A percentile compares a stretch with the other conserved stretches of the same genome.
Conservation (phyloP, 2,888 invertebrate species). For the Formica aserva region DNA sequence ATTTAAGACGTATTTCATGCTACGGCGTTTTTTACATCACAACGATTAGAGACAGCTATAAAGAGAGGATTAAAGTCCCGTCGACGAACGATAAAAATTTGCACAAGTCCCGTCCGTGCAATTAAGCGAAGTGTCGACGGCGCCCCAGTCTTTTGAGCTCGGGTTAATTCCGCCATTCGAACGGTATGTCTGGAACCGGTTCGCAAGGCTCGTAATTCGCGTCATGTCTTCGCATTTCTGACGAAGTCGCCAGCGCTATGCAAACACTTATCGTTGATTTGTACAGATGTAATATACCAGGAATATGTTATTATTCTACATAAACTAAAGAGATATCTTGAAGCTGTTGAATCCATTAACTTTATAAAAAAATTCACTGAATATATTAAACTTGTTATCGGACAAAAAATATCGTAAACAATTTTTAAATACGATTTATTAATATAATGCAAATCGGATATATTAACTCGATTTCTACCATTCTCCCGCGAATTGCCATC, state of each 20-base stretch:
- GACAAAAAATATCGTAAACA: neutral
- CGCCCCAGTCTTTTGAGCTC: constrained; percentile 71
- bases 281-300: constrained; percentile 37
- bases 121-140: constrained; percentile 77
- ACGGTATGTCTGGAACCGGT: constrained; percentile 78
- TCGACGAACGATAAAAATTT: constrained; percentile 61
- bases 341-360: neutral
- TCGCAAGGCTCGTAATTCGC: constrained; percentile 70
- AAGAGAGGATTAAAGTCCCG: constrained; percentile 41
- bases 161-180: constrained; percentile 72
- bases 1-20: constrained; percentile 20
- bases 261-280: constrained; percentile 22
- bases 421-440: neutral
- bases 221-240: constrained; percentile 67
- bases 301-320: constrained; percentile 20
- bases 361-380: neutral
- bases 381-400: neutral
- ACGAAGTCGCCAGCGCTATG: constrained; percentile 62
- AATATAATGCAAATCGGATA: neutral
- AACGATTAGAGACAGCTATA: constrained; percentile 35
- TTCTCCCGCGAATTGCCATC: neutral
- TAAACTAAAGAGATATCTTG: constrained; percentile 24
- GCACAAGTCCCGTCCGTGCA: constrained; percentile 59
- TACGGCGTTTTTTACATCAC: constrained; percentile 4
- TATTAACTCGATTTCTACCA: neutral